A percentile compares a stretch with the other conserved stretches of the same genome.
Evolutionary conservation across 2,113 vertebrate genomes (phyloP).

Genomic region (Plecotus auritus): DNA sequence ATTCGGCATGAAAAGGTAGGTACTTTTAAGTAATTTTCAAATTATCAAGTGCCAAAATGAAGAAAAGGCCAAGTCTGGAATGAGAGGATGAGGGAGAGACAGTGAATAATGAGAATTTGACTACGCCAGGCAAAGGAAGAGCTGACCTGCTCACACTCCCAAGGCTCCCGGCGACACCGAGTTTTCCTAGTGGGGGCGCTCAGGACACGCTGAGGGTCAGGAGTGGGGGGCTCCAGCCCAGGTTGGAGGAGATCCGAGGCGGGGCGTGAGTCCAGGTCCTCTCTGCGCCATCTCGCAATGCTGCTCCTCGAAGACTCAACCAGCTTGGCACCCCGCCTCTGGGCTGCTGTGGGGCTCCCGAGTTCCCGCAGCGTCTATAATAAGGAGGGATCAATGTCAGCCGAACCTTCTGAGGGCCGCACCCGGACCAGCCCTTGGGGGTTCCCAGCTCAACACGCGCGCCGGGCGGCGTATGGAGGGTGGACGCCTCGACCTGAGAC

Average conservation of each 20-base stretch:
- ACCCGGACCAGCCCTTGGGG: not conserved
- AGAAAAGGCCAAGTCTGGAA: not conserved
- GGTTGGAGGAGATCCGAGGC: not conserved
- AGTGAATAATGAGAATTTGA: not conserved
- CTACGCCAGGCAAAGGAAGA: not conserved
- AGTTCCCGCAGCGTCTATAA: not conserved
- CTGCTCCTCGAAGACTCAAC: not conserved
- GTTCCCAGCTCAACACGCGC: not conserved
- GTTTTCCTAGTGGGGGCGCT: not conserved
- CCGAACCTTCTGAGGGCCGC: not conserved
- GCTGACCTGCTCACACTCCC: not conserved
- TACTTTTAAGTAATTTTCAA: not conserved
- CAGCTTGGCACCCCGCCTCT: not conserved
- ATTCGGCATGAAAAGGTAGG: not conserved
- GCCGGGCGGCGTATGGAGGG: rapidly evolving
- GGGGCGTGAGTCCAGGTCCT: not conserved
- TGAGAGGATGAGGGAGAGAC: not conserved
- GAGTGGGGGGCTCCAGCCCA: not conserved
- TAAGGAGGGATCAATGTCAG: not conserved
- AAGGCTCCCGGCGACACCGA: rapidly evolving
- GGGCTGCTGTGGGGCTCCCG: not conserved
- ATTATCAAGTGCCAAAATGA: not conserved
- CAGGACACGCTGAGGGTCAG: not conserved
- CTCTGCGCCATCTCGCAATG: not conserved
- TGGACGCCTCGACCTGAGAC: not conserved